phyloP scores from a whole-genome alignment of 2,888 invertebrate genomes.

The Gonocerus acuteangulatus region DNA sequence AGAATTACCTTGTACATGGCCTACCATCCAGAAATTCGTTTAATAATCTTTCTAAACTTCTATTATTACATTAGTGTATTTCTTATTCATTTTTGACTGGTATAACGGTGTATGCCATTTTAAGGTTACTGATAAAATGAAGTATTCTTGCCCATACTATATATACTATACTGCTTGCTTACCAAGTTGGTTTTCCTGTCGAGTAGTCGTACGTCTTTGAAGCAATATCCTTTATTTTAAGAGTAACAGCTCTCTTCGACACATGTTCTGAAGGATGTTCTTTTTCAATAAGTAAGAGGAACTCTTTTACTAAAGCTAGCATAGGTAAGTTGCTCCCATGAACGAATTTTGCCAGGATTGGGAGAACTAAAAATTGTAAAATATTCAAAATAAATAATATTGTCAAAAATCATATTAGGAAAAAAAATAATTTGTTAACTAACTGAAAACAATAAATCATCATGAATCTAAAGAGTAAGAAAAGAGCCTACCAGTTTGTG shows the following conservation, averaged over 20 bases:
- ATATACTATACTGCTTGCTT: too few species aligned
- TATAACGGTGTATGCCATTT: too few species aligned
- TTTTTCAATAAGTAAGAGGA: slow-evolving; percentile 20
- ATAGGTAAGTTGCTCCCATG: slow-evolving; percentile 28
- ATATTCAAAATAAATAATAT: neutral
- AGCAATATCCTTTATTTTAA: slow-evolving; percentile 31
- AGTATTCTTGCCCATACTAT: too few species aligned
- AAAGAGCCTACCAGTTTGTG: slow-evolving; percentile 1
- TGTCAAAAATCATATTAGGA: neutral
- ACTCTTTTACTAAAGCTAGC: slow-evolving; percentile 18
- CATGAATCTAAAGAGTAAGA: too few species aligned
- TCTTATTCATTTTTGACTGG: too few species aligned
- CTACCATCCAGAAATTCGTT: too few species aligned
- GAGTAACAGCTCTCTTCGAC: slow-evolving; percentile 22
- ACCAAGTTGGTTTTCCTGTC: slow-evolving; percentile 27
- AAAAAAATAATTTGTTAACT: too few species aligned
- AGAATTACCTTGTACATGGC: too few species aligned
- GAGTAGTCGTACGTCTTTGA: slow-evolving; percentile 21
- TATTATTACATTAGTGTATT: too few species aligned
- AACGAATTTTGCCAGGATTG: slow-evolving; percentile 28
- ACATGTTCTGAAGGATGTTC: slow-evolving; percentile 20
- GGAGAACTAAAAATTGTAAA: slow-evolving; percentile 17
- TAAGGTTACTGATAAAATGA: too few species aligned
- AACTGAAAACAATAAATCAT: too few species aligned
- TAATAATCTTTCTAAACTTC: too few species aligned